A percentile compares a stretch with the other conserved stretches of the same genome.
Evolutionary conservation across 2,888 invertebrate species (phyloP).

Genomic region (Sinopyrophorus schimmeli): DNA sequence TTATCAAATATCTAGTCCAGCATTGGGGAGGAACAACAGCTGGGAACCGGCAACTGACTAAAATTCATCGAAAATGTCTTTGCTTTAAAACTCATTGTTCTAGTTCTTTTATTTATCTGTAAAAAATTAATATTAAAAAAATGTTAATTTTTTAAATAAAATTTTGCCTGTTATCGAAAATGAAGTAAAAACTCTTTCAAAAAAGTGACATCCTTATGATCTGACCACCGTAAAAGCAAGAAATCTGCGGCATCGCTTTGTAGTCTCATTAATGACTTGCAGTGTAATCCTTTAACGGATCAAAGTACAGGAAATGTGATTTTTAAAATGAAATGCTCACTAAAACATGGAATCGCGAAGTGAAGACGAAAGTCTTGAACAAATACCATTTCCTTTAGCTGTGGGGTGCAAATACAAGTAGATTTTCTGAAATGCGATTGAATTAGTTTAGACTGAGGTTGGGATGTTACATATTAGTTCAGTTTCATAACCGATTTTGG

Average conservation of each 20-base stretch:
- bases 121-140: not conserved
- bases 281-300: slow-evolving; percentile 28
- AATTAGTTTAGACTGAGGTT: slow-evolving; percentile 23
- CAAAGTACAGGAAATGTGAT: slow-evolving; percentile 38
- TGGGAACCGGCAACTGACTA: slow-evolving; percentile 34
- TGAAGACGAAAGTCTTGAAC: slow-evolving; percentile 28
- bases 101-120: slow-evolving; percentile 17
- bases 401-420: slow-evolving; percentile 29
- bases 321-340: slow-evolving; percentile 33
- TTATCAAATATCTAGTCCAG: slow-evolving; percentile 48
- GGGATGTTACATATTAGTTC: slow-evolving; percentile 10
- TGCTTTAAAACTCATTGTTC: slow-evolving; percentile 18
- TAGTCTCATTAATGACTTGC: slow-evolving; percentile 17
- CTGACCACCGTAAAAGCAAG: slow-evolving; percentile 14
- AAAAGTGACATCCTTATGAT: slow-evolving; percentile 8
- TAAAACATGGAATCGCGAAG: slow-evolving; percentile 29
- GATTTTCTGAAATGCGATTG: slow-evolving; percentile 23
- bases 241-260: slow-evolving; percentile 6
- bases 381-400: slow-evolving; percentile 30
- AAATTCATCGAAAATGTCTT: slow-evolving; percentile 27
- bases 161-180: not conserved
- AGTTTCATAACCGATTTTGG: not conserved
- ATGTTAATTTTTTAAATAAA: not conserved
- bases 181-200: slow-evolving; percentile 1
- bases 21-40: slow-evolving; percentile 36